These are phyloP conservation scores for Periplaneta americana DNA, from an alignment of 1,140 invertebrate genomes.

Conservation along the genomic window DNA sequence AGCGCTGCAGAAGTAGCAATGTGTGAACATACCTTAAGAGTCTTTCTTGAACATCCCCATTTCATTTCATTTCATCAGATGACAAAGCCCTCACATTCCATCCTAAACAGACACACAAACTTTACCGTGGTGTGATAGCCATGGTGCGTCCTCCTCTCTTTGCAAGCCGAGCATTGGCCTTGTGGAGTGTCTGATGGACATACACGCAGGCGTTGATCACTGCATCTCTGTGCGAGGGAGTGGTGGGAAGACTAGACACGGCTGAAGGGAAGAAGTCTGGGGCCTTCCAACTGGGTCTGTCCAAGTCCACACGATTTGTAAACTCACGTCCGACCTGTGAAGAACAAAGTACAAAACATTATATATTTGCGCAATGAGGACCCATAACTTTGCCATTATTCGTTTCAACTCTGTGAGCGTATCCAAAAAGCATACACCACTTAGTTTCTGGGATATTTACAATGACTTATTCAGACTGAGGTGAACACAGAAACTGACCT, in stretches of 20 bases:
- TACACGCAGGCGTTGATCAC: slow-evolving; percentile 98
- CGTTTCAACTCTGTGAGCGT: too few species aligned
- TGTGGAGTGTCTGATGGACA: slow-evolving; percentile 94
- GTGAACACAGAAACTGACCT: slow-evolving; percentile 57
- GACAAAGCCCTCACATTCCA: too few species aligned
- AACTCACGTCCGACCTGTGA: slow-evolving; percentile 79
- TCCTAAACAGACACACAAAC: too few species aligned
- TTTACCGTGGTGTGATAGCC: slow-evolving; percentile 87
- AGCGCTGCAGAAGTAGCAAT: too few species aligned
- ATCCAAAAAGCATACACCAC: too few species aligned
- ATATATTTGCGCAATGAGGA: too few species aligned
- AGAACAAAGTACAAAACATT: neutral
- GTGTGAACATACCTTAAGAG: too few species aligned
- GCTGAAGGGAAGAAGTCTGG: slow-evolving; percentile 86
- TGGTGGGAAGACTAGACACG: slow-evolving; percentile 67
- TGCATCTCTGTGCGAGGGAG: slow-evolving; percentile 83
- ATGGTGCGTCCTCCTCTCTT: slow-evolving; percentile 92
- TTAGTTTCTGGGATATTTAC: too few species aligned
- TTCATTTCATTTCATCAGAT: too few species aligned
- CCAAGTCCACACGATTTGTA: slow-evolving; percentile 76
- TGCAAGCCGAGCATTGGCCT: slow-evolving; percentile 81
- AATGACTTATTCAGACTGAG: too few species aligned
- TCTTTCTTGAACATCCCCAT: too few species aligned
- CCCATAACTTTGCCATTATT: too few species aligned
- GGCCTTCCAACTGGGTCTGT: slow-evolving; percentile 71